phyloP scores from a whole-genome alignment of 2,113 vertebrate species.

The Ctenomys sociabilis region DNA sequence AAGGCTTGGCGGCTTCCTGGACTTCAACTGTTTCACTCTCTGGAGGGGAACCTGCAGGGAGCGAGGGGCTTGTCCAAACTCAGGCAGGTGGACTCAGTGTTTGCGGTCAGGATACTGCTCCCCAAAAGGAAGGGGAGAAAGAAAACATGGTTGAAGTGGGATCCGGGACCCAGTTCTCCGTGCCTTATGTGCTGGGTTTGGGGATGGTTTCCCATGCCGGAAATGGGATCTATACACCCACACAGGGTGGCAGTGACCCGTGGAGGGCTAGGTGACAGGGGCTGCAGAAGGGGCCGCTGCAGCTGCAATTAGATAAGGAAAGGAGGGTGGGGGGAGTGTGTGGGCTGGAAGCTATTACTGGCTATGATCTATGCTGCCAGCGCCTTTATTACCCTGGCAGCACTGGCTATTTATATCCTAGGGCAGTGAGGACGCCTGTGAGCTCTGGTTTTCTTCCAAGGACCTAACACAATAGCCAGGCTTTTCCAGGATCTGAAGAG shows the following conservation, averaged over 20 bases:
- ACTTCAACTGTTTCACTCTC: too few species aligned
- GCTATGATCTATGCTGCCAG: neutral
- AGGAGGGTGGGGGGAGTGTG: neutral
- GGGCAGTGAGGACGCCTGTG: neutral
- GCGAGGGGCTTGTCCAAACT: neutral
- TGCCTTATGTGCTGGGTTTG: neutral
- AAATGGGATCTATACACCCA: neutral
- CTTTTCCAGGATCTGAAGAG: neutral
- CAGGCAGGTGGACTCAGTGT: rapidly evolving
- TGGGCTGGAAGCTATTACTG: neutral
- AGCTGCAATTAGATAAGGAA: neutral
- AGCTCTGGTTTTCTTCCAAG: neutral
- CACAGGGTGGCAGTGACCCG: neutral
- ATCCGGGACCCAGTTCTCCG: neutral
- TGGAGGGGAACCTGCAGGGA: neutral
- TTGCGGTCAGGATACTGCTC: too few species aligned
- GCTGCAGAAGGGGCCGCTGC: neutral
- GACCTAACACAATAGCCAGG: neutral
- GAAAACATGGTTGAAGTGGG: neutral
- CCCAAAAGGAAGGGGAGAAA: neutral
- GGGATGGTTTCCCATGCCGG: neutral
- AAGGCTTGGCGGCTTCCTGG: neutral
- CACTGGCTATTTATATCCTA: constrained; percentile 28
- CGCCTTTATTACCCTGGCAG: neutral
- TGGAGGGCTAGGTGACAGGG: neutral